phyloP scores from a whole-genome alignment of 2,113 vertebrate species.

The Cryptoleucopteryx plumbea region DNA sequence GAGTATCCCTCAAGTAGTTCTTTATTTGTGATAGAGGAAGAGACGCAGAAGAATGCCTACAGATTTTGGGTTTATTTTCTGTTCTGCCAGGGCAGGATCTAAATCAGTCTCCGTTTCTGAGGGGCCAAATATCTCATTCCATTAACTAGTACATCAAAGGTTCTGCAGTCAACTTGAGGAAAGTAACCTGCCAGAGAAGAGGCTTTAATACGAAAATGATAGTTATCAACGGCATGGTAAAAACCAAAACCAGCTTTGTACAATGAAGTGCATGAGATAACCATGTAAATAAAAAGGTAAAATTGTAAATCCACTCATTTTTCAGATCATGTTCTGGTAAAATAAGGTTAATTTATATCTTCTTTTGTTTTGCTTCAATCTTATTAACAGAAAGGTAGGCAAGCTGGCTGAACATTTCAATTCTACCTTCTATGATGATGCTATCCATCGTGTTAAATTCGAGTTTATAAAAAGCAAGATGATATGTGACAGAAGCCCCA shows the following conservation, averaged over 20 bases:
- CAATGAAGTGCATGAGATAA: not conserved
- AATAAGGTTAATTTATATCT: not conserved
- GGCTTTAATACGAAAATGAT: not conserved
- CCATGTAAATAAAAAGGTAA: not conserved
- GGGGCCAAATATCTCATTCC: not conserved
- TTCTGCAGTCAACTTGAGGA: not conserved
- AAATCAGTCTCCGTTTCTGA: not conserved
- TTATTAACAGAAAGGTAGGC: not conserved
- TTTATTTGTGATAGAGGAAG: not conserved
- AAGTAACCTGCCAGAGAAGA: not conserved
- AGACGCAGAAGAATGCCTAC: not conserved
- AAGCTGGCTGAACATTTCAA: not conserved
- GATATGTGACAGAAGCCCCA: not conserved
- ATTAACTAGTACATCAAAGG: not conserved
- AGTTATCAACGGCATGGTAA: not conserved
- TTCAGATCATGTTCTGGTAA: not conserved
- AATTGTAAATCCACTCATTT: not conserved
- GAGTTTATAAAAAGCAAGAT: not conserved
- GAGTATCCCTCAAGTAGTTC: not conserved
- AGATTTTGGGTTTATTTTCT: not conserved
- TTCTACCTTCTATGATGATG: not conserved
- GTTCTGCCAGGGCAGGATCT: not conserved
- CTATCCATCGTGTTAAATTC: not conserved
- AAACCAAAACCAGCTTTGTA: not conserved
- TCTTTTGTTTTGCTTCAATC: not conserved